Evolutionary conservation across 2,113 vertebrate species (phyloP), one percentile per base, ranked within the genome.

Genomic region (Clinocottus analis): DNA sequence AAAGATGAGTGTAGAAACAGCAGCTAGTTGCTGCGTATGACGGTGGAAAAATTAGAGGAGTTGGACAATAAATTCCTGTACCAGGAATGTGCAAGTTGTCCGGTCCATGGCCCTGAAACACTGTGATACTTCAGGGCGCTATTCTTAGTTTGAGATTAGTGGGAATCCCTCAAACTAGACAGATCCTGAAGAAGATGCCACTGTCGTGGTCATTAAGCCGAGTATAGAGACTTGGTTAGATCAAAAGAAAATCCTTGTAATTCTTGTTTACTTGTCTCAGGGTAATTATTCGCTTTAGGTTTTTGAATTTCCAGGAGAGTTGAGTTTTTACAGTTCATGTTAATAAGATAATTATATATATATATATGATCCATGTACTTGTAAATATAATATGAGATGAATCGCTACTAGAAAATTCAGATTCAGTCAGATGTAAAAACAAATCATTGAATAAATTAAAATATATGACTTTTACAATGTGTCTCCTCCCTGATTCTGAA

Each of bases 401-500:
- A 64, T 27, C 53, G 47, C 62, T 77, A 77, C 19, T 68, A 27
- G 90, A 93, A 85, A 65, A 76, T 69, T 77, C n/a, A n/a, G n/a
- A n/a, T n/a, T n/a, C n/a, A n/a, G 37, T 82, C 66, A 87, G 51
- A 80, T 75, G 82, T 88, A 87, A 87, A 82, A 70, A 62, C 76
- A 64, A 83, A 87, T 77, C n/a, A 85, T 88, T 88, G 79, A 91
- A 86, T 68, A 85, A 93, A 93, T 83, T 83, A 87, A 92, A 92
- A 73, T 25, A 70, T 63, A 71, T 93, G 84, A 92, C 88, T 93
- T 93, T 94, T 90, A 82, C 85, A 87, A 64, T 21, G 33, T 64
- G 39, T 75, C 23, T 71, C 72, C 72, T 75, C 47, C 71, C 27
- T 82, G 56, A 47, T 49, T 29, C n/a, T 56, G 23, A 43, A 67